Base-by-base conservation (phyloP, 2,797 vertebrate genomes). In the Manis pentadactyla region DNA sequence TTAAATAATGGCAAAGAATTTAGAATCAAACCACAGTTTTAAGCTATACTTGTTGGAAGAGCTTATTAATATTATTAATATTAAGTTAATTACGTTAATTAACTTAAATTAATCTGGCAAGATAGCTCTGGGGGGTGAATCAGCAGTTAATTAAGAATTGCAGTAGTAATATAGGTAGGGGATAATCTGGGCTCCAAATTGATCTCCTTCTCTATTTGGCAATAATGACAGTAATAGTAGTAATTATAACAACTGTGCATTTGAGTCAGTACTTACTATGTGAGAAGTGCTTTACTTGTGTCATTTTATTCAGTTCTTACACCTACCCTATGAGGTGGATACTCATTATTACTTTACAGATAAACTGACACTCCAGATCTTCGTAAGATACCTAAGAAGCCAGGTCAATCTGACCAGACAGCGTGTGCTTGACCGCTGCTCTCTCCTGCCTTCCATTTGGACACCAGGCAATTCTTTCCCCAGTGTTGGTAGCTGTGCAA, bases 271-370 rank as follows among this genome's bases (percentile, higher is more conserved):
- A 29, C 29, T 93, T 46, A 79, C 12, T 27, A 46, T 92, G 49
- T 68, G 85, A 86, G 51, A 90, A 88, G 9, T 34, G 25, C 25
- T 55, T 63, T 55, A 23, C 11, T 66, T 74, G 27, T 11, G 51
- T 39, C 49, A 34, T 66, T 92, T 63, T 31, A 87, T 37, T 94
- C 90, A 46, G 34, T 90, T 95, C 39, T 78, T 74, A 78, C 31
- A 84, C 83, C 21, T 63, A 13, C 7, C n/a, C 78, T 23, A 14
- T 66, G 37, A 89, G 42, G 31, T 25, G 15, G 17, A 42, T 13
- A 53, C 4, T 8, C 7, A 61, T n/a, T 27, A 34, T 64, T 81
- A 37, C n/a, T 87, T 92, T 39, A 69, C 7, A 79, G 4, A 73
- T 66, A 27, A 55, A 84, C 7, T 27, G 71, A 66, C 3, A 66